Base-by-base conservation (phyloP, 2,113 vertebrate genomes). In the Rhinoderma darwinii region DNA sequence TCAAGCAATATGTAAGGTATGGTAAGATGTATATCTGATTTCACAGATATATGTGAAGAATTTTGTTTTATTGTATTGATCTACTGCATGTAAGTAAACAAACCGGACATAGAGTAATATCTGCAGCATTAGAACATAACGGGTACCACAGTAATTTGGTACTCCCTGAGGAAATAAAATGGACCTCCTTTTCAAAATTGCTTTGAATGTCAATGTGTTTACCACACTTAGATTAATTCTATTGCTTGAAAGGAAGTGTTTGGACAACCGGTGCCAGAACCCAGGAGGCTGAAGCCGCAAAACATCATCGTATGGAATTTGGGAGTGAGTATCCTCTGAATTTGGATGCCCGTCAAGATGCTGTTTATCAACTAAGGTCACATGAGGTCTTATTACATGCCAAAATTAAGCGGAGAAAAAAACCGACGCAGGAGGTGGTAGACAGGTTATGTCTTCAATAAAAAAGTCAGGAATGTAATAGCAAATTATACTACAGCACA, bases 281-380 rank as follows among this genome's bases (percentile, higher is more conserved):
- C 32, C 79, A 43, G 79, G 78, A 81, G 78, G 18, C 25, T 63
- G 25, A 63, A 61, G 78, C 78, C 54, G 37, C 78, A 81, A 81
- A 35, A 43, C 50, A 84, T 84, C 70, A 73, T 14, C 32, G 50
- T 75, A 84, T 35, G 70, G 83, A 75, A 84, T 84, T 56, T 84
- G 83, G 70, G 83, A 84, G 83, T 59, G 22, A 15, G 14, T 10
- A 56, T 75, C 22, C 51, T 75, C 35, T 32, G 54, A 54, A 84
- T 10, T 75, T 61, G 70, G 72, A 84, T 4, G 25, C 72, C 72
- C 25, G 47, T 54, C 83, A 84, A 75, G 20, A 41, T 56, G 22
- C n/a, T 84, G 70, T 74, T 84, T 84, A 84, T 75, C 54, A 61
- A 61, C n/a, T 11, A 41, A 84, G 83, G 83, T 84, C 54, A 75